Evolutionary conservation across 2,888 invertebrate species (phyloP).

Genomic region (Sinopyrophorus schimmeli): DNA sequence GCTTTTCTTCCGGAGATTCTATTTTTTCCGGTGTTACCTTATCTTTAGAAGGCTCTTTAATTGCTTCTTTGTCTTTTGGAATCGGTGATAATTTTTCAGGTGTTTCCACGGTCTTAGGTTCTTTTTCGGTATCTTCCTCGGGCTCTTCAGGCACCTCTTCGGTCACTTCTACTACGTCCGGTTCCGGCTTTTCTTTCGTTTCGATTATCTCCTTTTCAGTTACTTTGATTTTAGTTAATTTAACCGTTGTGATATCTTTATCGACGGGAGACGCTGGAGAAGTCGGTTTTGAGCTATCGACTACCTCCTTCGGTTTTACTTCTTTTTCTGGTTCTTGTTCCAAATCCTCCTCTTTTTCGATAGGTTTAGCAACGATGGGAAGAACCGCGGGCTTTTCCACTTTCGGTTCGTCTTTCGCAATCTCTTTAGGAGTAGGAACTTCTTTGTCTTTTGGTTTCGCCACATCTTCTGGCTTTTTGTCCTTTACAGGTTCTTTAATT

Average conservation of each 20-base stretch:
- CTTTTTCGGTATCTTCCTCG: neutral
- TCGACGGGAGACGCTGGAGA: slow-evolving; percentile 6
- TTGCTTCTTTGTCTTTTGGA: slow-evolving; percentile 7
- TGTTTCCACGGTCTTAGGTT: neutral
- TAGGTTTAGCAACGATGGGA: too few species aligned
- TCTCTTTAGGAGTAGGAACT: neutral
- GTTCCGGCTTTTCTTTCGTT: slow-evolving; percentile 1
- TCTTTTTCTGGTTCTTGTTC: neutral
- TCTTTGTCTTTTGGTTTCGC: neutral
- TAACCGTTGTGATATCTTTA: neutral
- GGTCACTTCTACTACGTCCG: too few species aligned
- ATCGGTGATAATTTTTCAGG: too few species aligned
- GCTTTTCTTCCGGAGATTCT: neutral
- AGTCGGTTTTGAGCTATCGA: neutral
- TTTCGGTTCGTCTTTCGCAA: neutral
- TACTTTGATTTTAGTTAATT: neutral
- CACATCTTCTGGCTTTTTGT: neutral
- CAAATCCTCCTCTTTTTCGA: too few species aligned
- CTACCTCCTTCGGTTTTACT: neutral
- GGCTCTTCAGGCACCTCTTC: neutral
- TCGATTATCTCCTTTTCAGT: neutral
- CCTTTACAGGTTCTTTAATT: neutral
- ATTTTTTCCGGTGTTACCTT: neutral
- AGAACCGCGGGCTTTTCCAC: neutral
- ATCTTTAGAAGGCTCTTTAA: too few species aligned